These are phyloP conservation scores for Dryobota labecula DNA, from an alignment of 2,888 invertebrate genomes.

Conservation along the genomic window DNA sequence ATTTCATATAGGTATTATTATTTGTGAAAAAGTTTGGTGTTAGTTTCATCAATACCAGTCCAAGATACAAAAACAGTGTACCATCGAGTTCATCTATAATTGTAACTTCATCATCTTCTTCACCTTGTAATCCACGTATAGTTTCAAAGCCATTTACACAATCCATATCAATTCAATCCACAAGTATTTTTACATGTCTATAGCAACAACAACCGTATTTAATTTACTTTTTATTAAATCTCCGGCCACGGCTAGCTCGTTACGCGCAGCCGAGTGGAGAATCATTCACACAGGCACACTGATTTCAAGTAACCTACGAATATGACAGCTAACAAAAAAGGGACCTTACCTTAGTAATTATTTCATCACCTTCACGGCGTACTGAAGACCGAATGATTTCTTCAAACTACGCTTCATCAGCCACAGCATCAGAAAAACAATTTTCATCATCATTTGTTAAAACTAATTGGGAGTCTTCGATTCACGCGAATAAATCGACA, in stretches of 20 bases:
- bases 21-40: not conserved
- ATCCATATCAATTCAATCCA: not conserved
- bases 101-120: not conserved
- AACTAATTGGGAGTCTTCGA: constrained; percentile 62
- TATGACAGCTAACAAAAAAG: constrained; percentile 52
- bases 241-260: constrained; percentile 30
- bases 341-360: constrained; percentile 41
- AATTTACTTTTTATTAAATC: constrained; percentile 50
- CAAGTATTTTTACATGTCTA: constrained; percentile 9
- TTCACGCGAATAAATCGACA: constrained; percentile 57
- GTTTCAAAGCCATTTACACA: constrained; percentile 20
- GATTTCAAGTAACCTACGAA: constrained; percentile 37
- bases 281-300: constrained; percentile 48
- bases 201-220: constrained; percentile 34
- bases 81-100: not conserved
- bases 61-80: not conserved
- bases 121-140: not conserved
- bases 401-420: constrained; percentile 68
- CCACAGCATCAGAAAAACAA: constrained; percentile 44
- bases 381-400: constrained; percentile 65
- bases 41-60: not conserved
- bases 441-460: constrained; percentile 66
- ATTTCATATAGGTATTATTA: not conserved
- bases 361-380: constrained; percentile 69
- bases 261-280: constrained; percentile 37